Percentiles rank a stretch among this genome's conserved stretches.
phyloP scores from a whole-genome alignment of 2,888 invertebrate genomes.

The Neria commutata region DNA sequence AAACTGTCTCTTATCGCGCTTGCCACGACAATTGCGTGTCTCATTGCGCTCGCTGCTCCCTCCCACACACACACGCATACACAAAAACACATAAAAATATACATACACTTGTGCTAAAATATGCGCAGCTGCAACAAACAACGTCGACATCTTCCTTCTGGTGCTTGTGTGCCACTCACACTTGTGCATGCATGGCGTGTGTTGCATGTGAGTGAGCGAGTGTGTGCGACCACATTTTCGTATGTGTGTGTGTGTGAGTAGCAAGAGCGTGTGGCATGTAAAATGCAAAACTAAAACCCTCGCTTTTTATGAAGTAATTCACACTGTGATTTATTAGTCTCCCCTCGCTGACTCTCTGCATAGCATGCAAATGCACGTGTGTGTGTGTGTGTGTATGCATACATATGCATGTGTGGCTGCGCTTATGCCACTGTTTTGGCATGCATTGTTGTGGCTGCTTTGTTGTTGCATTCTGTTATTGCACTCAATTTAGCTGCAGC shows the following conservation, averaged over 20 bases:
- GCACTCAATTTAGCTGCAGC: no score
- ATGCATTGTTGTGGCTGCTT: no score
- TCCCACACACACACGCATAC: not conserved
- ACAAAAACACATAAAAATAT: not conserved
- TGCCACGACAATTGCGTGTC: not conserved
- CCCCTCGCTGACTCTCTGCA: not conserved
- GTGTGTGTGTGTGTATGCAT: not conserved
- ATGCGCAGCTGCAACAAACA: not conserved
- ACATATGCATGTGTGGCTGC: no score
- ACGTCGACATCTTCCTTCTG: not conserved
- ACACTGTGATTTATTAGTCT: constrained; percentile 43
- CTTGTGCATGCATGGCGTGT: no score
- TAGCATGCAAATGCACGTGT: not conserved
- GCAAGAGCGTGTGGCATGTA: constrained; percentile 14
- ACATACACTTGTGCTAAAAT: not conserved
- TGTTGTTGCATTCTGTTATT: no score
- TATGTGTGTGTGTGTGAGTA: not conserved
- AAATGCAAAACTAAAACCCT: constrained; percentile 25
- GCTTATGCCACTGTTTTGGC: no score
- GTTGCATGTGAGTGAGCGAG: constrained; percentile 26
- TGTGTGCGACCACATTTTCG: no score
- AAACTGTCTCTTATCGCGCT: not conserved
- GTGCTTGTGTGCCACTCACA: not conserved
- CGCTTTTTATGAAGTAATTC: constrained; percentile 43
- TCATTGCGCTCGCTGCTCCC: not conserved